phyloP scores from a whole-genome alignment of 30 jellyfish, hydroid and myxozoan species.

The Chironex yamaguchii region DNA sequence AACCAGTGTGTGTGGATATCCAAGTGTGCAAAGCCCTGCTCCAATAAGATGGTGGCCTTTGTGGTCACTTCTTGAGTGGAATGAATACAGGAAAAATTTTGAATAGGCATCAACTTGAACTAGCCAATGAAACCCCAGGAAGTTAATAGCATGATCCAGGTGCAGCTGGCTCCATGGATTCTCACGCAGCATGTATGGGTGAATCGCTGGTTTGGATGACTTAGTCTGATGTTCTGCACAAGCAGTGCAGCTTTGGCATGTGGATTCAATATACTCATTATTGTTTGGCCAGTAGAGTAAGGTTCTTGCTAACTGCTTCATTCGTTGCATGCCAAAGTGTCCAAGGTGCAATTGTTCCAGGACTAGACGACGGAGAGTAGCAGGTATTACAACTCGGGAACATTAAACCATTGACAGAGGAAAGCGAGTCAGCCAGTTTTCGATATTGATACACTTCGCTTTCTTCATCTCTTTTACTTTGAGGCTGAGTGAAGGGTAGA shows the following conservation, averaged over 20 bases:
- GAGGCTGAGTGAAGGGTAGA: slow-evolving; percentile 13
- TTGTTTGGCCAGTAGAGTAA: slow-evolving; percentile 59
- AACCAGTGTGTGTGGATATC: slow-evolving; percentile 44
- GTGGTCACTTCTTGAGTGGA: background rate
- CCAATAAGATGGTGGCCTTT: slow-evolving; percentile 14
- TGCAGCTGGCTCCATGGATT: slow-evolving; percentile 49
- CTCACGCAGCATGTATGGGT: slow-evolving; percentile 29
- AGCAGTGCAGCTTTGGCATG: background rate
- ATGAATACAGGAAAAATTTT: slow-evolving; percentile 42
- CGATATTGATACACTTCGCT: background rate
- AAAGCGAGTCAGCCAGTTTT: background rate
- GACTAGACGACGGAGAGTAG: background rate
- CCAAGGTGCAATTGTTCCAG: slow-evolving; percentile 52
- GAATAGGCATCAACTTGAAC: slow-evolving; percentile 45
- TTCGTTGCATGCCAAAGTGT: slow-evolving; percentile 51
- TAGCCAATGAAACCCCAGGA: slow-evolving; percentile 45
- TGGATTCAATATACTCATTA: background rate
- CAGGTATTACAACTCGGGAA: slow-evolving; percentile 30
- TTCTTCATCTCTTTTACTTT: background rate
- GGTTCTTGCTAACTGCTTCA: slow-evolving; percentile 56
- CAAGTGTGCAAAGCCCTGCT: slow-evolving; percentile 38
- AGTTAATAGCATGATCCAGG: slow-evolving; percentile 31
- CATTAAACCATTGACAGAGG: slow-evolving; percentile 16
- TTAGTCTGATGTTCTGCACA: slow-evolving; percentile 55
- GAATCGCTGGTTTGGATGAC: slow-evolving; percentile 23